Evolutionary conservation across 2,888 invertebrate genomes (phyloP).

Genomic region (Fissipunctia ypsillon): DNA sequence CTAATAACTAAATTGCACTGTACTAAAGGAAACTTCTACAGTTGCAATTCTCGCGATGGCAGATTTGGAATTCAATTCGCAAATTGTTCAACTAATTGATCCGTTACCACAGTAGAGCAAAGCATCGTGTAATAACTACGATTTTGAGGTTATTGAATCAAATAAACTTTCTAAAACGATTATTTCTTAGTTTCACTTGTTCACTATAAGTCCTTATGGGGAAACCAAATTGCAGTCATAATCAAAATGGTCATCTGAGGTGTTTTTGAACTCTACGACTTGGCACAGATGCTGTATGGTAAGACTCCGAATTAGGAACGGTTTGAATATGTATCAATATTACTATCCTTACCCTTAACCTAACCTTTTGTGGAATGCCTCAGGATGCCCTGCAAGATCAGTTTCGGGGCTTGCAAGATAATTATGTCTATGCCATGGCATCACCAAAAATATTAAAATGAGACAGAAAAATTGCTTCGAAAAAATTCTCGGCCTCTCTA

Average conservation of each 20-base stretch:
- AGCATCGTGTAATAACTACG: neutral
- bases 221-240: neutral
- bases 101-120: neutral
- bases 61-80: conserved; percentile 24
- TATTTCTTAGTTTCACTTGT: neutral
- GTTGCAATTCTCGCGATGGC: conserved; percentile 7
- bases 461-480: neutral
- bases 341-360: too few relatives aligned
- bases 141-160: neutral
- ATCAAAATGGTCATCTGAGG: neutral
- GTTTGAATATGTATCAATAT: too few relatives aligned
- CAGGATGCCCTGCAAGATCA: neutral
- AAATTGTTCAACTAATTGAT: conserved; percentile 28
- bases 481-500: neutral
- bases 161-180: neutral
- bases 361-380: neutral
- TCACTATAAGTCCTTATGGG: neutral
- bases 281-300: neutral
- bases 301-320: too few relatives aligned
- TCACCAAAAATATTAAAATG: neutral
- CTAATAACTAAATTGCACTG: neutral
- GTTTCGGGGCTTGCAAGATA: neutral
- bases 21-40: neutral
- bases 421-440: too few relatives aligned
- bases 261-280: neutral